Evolutionary conservation across 2,113 vertebrate genomes (phyloP), one percentile per base, ranked within the genome.

Genomic region (Festucalex cinctus): DNA sequence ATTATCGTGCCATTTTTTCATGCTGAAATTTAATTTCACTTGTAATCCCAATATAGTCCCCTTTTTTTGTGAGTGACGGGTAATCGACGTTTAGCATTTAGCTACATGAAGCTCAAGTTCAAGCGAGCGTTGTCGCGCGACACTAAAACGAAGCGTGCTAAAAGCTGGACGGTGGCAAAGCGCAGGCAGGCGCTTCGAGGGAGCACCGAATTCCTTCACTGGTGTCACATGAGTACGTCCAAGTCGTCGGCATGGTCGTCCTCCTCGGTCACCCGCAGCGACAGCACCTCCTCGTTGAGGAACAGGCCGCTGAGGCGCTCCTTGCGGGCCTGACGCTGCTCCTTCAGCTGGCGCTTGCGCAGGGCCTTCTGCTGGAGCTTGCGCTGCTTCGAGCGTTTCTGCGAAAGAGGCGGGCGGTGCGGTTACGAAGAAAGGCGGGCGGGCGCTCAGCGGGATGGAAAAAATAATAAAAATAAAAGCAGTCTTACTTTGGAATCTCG

Each of bases 341-440:
- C 97, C 68, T 99, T 99, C 82, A 99, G 91, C 85, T 98, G 97
- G n/a, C 95, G 93, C 90, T 98, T 98, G 61, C 96, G 91, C 54
- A 98, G 88, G n/a, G 96, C 95, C 81, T 99, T 98, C 88, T 99
- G 97, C 85, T 98, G 97, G 20, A 98, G 91, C 57, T 99, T 99
- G 7, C 97, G 91, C 70, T 99, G 96, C 80, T 98, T 98, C 8
- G 97, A 99, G 57, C 97, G 94, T 83, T 99, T 99, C 97, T 98
- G 22, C 10, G n/a, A 36, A 53, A n/a, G 48, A 26, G 22, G 9
- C 9, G 16, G 37, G 17, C 26, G 22, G 5, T 14, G 28, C 28
- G 28, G 28, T 32, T 32, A 32, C 20, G 2, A 65, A 9, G 3
- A n/a, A 36, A 39, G 59, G 22, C n/a, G n/a, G n/a, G n/a, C n/a